Evolutionary conservation across 2,113 vertebrate species (phyloP), one percentile per base, ranked within the genome.

Genomic region (Eptesicus fuscus): DNA sequence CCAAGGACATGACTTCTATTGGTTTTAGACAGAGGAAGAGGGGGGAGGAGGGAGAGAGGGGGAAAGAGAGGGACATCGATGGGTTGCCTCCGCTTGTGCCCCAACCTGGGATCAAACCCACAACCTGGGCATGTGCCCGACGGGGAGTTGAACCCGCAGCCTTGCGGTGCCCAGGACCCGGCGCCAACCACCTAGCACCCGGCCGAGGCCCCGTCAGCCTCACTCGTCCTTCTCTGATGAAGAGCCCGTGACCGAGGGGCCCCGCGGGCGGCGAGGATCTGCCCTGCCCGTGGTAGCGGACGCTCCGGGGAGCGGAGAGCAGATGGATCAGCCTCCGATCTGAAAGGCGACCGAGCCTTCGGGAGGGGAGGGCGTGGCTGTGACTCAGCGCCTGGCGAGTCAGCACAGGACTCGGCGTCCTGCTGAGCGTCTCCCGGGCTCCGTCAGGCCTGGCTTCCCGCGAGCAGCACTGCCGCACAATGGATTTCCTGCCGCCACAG

Each of bases 361-460:
- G n/a, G n/a, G n/a, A n/a, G n/a, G 86, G 79, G 83, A 92, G 90
- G 53, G 47, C 47, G 12, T 2, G 47, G 47, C 47, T 12, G 10
- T 13, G 47, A 13, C 47, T 13, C 47, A 47, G 11, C 12, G 9
- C 11, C 9, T 12, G 3, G 47, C 47, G 10, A 3, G 47, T 13
- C 47, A 47, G 44, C 47, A 47, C 11, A 13, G 40, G 40, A 40
- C 40, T 1, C 42, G 42, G 42, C 42, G 5, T 70, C 91, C 67
- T 59, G 49, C 83, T 93, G 94, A 74, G 32, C 35, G 49, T 97
- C 97, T 98, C 94, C 91, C 95, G 6, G 42, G 42, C 42, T 42
- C 40, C 42, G 42, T 42, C 42, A 42, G 42, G 42, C 88, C 97
- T 96, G 63, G 30, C 8, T 98, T 97, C 78, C 44, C 61, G 2